Conservation (phyloP, 2,113 vertebrate species). For the Dolichotis patagonum region DNA sequence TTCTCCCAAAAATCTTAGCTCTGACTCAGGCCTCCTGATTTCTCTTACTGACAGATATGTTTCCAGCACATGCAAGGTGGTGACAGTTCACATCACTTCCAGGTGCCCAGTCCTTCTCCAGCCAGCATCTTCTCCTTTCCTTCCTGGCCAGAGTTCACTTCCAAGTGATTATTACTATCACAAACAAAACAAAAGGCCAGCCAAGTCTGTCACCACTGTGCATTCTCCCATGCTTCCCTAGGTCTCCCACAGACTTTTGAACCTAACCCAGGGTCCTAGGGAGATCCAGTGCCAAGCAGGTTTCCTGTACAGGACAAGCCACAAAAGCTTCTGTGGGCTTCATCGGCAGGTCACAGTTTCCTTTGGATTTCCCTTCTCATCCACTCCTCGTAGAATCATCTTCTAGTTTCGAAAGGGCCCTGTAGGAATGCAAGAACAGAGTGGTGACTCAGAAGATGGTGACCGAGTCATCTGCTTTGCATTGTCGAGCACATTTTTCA, state of each 20-base stretch:
- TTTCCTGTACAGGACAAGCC: neutral
- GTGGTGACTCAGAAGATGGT: conserved; percentile 62
- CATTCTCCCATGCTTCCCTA: neutral
- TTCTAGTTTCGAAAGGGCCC: conserved; percentile 59
- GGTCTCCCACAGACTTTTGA: neutral
- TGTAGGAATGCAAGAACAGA: conserved; percentile 73
- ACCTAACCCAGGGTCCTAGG: neutral
- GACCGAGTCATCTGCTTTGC: conserved; percentile 69
- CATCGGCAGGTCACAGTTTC: neutral
- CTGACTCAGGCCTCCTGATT: conserved; percentile 44
- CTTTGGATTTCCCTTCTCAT: conserved; percentile 39
- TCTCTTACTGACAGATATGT: conserved; percentile 68
- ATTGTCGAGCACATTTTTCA: conserved; percentile 70
- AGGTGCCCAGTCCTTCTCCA: neutral
- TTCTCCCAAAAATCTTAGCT: conserved; percentile 30
- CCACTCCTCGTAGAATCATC: conserved; percentile 1
- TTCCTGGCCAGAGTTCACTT: neutral
- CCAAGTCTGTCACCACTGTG: neutral
- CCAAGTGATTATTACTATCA: neutral
- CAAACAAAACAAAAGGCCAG: conserved; percentile 8
- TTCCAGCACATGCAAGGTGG: conserved; percentile 53
- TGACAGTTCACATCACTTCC: conserved; percentile 39
- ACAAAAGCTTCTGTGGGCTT: conserved; percentile 30
- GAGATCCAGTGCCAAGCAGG: neutral
- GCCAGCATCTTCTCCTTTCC: neutral